Conservation (phyloP, 2,888 invertebrate genomes). For the Acanthosoma haemorrhoidale region DNA sequence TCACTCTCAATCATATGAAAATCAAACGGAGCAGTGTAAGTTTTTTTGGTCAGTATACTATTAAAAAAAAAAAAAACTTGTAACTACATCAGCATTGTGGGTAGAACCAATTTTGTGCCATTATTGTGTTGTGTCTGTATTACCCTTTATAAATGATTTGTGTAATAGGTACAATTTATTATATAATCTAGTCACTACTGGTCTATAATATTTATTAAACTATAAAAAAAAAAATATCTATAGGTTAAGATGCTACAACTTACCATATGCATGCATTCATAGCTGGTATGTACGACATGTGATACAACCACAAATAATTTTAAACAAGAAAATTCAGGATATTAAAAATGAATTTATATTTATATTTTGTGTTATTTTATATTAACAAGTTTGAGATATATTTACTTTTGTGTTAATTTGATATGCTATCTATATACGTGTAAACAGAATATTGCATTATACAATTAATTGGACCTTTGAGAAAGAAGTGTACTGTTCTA, state of each 20-base stretch:
- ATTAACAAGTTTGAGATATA: no score
- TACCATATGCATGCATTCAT: background rate
- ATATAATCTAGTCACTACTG: constrained; percentile 1
- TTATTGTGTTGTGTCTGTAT: background rate
- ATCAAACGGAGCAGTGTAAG: no score
- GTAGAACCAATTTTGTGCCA: background rate
- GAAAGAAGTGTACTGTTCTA: no score
- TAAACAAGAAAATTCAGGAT: background rate
- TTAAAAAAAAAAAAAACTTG: no score
- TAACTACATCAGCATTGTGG: no score
- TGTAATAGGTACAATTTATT: background rate
- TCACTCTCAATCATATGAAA: no score
- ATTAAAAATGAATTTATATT: background rate
- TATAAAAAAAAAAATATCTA: background rate
- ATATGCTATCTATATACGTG: no score
- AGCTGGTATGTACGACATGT: background rate
- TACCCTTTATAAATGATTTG: background rate
- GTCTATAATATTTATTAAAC: background rate
- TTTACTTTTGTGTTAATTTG: no score
- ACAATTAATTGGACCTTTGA: no score
- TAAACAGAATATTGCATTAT: no score
- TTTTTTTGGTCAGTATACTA: constrained; percentile 1
- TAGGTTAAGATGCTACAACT: background rate
- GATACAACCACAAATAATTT: background rate
- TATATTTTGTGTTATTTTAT: background rate